phyloP scores from a whole-genome alignment of 1,140 invertebrate species.

The Neodiprion fabricii region DNA sequence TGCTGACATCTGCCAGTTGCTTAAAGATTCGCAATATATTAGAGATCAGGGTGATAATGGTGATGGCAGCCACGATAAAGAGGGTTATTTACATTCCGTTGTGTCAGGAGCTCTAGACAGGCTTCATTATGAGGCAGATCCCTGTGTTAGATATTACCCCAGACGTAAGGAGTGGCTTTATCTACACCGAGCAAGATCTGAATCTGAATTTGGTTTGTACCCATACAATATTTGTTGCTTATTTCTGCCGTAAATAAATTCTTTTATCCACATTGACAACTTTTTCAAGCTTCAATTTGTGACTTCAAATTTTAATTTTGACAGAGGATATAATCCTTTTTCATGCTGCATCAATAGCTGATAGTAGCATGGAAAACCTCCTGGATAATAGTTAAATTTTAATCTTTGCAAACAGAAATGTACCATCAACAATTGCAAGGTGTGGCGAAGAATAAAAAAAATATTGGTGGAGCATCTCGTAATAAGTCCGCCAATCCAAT shows the following conservation, averaged over 20 bases:
- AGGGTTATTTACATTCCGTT: conserved; percentile 74
- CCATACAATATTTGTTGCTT: not conserved
- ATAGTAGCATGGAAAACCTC: not conserved
- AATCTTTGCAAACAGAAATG: conserved; percentile 50
- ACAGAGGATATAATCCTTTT: conserved; percentile 21
- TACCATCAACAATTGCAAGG: conserved; percentile 72
- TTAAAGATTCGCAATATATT: conserved; percentile 87
- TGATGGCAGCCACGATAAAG: conserved; percentile 56
- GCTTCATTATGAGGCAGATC: conserved; percentile 87
- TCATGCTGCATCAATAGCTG: not conserved
- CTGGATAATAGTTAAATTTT: not conserved
- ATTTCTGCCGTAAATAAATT: not conserved
- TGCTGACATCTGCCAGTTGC: conserved; percentile 84
- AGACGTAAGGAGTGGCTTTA: conserved; percentile 92
- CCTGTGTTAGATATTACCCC: conserved; percentile 89
- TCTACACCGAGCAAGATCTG: conserved; percentile 74
- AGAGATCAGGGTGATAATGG: conserved; percentile 74
- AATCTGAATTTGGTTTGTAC: conserved; percentile 56
- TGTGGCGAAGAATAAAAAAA: conserved; percentile 65
- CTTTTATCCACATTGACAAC: not conserved
- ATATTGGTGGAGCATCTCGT: conserved; percentile 52
- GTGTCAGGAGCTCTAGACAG: conserved; percentile 89
- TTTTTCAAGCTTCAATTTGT: conserved; percentile 22
- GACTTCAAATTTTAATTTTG: conserved; percentile 13
- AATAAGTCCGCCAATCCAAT: conserved; percentile 48